Evolutionary conservation across 2,888 invertebrate genomes (phyloP), one percentile per base, ranked within the genome.

Genomic region (Coenonympha glycerion): DNA sequence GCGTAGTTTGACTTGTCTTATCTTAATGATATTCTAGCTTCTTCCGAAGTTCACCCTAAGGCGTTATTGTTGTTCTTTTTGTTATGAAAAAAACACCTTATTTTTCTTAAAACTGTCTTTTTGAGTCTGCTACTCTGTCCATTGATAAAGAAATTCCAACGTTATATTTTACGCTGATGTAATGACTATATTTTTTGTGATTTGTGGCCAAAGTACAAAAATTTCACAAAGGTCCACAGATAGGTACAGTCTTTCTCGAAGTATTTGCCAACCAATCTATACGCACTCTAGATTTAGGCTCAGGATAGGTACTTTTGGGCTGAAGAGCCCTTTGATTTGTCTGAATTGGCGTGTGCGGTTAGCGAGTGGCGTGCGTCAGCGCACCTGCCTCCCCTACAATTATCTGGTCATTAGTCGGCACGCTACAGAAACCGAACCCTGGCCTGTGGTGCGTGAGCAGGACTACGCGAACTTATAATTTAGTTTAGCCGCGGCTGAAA

Each of bases 321-420:
- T 13, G 42, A 9, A 22, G 22, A 51, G 42, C 30, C 15, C 40
- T 50, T 53, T 45, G 36, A 50, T 48, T 45, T 31, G 16, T 24
- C 39, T 47, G 46, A 45, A 40, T 71, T 76, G 80, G 79, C 80
- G 79, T 82, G 82, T 76, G 81, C 82, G 73, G 66, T 60, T 76
- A 68, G 78, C 80, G 81, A 81, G 80, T 63, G 69, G 49, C 64
- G 62, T n/a, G 49, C 64, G 3, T 26, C 30, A 6, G 65, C 64
- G 64, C 82, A 83, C 79, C 83, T 83, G 84, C 79, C 65, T 62
- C 63, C 59, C 44, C 44, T 15, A 16, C 76, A 76, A 84, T 84
- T 79, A 83, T 76, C 74, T 69, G 78, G 74, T 71, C 73, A 79
- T 80, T 81, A 79, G 72, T 62, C 66, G 65, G 67, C 75, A 66